These are phyloP conservation scores for Bruchidius siliquastri DNA, from an alignment of 2,888 invertebrate genomes.

Conservation along the genomic window DNA sequence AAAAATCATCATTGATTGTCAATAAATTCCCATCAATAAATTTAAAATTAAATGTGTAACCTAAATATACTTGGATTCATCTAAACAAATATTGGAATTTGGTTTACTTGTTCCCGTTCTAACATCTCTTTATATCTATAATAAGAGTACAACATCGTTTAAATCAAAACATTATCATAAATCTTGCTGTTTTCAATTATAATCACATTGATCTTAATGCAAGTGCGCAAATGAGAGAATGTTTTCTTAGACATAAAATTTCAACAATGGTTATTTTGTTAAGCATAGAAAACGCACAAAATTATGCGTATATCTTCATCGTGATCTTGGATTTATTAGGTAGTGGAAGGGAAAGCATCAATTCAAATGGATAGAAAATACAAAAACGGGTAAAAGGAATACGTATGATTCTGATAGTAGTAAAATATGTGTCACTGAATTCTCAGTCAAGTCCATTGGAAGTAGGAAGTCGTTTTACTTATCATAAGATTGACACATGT, in stretches of 20 bases:
- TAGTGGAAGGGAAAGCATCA: too few species aligned
- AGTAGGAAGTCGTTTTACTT: too few species aligned
- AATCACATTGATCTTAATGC: background rate
- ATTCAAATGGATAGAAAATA: too few species aligned
- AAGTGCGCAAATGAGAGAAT: background rate
- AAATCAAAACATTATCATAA: background rate
- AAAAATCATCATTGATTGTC: background rate
- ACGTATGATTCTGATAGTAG: too few species aligned
- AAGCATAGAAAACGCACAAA: too few species aligned
- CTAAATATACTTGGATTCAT: background rate
- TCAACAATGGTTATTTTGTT: too few species aligned
- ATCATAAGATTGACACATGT: too few species aligned
- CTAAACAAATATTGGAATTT: background rate
- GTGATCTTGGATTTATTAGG: too few species aligned
- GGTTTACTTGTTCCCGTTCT: background rate
- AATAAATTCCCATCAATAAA: background rate
- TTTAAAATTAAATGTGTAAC: background rate
- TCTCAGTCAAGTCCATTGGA: too few species aligned
- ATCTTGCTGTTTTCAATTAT: background rate
- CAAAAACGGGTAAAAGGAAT: too few species aligned
- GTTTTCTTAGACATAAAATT: background rate
- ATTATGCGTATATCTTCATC: too few species aligned
- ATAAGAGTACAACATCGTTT: background rate
- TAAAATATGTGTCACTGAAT: too few species aligned
- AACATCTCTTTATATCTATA: background rate